A percentile compares a stretch with the other conserved stretches of the same genome.
Conservation (phyloP, 2,888 invertebrate species). For the Acanthosepion lycidas region DNA sequence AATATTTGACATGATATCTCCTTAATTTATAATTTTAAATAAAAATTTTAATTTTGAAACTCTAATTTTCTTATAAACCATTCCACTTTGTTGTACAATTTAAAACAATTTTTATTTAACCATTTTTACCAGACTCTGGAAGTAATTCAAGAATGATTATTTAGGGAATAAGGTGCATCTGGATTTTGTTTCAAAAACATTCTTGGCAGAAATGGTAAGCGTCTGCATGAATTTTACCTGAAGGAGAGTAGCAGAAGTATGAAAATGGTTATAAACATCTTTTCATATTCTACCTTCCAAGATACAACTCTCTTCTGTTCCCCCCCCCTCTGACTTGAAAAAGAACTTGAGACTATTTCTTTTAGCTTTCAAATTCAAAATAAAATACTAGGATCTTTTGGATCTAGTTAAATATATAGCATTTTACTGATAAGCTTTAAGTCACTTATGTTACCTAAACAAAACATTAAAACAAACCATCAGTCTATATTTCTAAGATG, state of each 20-base stretch:
- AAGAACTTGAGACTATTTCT: not conserved
- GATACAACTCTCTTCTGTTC: not conserved
- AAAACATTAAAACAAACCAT: too few species aligned
- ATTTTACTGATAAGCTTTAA: too few species aligned
- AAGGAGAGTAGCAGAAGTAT: not conserved
- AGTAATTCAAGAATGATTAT: slow-evolving; percentile 8
- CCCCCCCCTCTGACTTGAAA: not conserved
- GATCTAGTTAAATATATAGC: too few species aligned
- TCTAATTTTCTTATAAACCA: not conserved
- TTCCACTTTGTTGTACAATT: not conserved
- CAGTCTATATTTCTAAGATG: too few species aligned
- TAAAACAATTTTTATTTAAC: not conserved
- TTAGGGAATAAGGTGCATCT: slow-evolving; percentile 33
- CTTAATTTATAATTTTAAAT: not conserved
- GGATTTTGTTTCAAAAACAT: slow-evolving; percentile 33
- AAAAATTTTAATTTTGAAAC: too few species aligned
- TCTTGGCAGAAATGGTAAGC: not conserved
- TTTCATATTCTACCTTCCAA: not conserved
- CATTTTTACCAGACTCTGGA: not conserved
- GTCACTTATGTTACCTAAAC: too few species aligned
- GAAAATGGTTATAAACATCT: not conserved
- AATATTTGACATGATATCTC: not conserved
- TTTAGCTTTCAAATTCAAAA: not conserved
- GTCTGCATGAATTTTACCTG: not conserved
- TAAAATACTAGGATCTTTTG: not conserved